phyloP scores from a whole-genome alignment of 2,797 vertebrate species.

The Uromys caudimaculatus region DNA sequence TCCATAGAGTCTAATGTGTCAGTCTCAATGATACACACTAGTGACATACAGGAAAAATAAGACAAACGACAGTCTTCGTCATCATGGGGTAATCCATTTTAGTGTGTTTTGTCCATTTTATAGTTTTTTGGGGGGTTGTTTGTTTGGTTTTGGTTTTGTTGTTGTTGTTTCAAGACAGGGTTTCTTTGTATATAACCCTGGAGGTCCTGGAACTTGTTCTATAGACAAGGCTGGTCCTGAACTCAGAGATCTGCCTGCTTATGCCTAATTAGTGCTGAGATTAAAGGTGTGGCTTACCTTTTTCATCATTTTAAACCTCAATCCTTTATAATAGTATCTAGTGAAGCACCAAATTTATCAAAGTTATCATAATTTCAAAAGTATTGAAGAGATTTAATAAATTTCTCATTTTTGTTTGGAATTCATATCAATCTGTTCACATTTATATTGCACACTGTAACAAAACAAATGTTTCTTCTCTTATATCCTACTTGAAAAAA shows the following conservation, averaged over 20 bases:
- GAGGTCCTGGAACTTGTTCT: background rate
- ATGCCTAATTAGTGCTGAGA: background rate
- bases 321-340: background rate
- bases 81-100: background rate
- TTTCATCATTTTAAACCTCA: background rate
- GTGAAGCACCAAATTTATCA: background rate
- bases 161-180: background rate
- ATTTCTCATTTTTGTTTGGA: background rate
- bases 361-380: slow-evolving; percentile 19
- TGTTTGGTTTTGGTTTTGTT: background rate
- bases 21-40: background rate
- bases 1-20: background rate
- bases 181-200: background rate
- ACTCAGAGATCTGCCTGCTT: background rate
- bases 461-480: slow-evolving; percentile 39
- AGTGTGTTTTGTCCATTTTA: background rate
- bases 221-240: background rate
- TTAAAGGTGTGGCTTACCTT: background rate
- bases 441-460: background rate
- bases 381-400: background rate
- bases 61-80: background rate
- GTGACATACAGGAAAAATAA: background rate
- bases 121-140: background rate
- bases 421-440: background rate
- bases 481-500: background rate